phyloP scores from a whole-genome alignment of 2,113 vertebrate species.

The Oryzias melastigma region DNA sequence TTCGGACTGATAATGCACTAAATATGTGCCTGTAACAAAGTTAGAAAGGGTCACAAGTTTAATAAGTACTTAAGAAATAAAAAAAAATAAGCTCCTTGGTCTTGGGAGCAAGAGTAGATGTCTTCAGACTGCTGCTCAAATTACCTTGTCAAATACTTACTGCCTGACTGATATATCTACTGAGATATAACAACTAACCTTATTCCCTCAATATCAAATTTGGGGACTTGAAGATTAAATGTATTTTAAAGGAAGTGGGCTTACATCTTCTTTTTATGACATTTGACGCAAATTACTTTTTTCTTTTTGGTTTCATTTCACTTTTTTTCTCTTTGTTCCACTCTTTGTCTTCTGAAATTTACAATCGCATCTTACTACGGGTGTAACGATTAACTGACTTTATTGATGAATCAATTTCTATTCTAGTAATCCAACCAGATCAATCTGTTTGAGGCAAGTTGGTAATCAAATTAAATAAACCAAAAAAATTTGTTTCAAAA shows the following conservation, averaged over 20 bases:
- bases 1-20: conserved; percentile 45
- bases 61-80: conserved; percentile 57
- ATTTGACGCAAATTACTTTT: too few relatives aligned
- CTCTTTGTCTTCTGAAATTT: too few relatives aligned
- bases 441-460: too few relatives aligned
- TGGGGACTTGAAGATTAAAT: conserved; percentile 15
- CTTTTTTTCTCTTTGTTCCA: too few relatives aligned
- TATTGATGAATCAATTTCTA: too few relatives aligned
- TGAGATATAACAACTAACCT: not conserved
- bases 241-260: not conserved
- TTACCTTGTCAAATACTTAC: not conserved
- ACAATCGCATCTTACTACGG: too few relatives aligned
- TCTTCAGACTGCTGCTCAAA: conserved; percentile 30
- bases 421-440: too few relatives aligned
- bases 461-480: too few relatives aligned
- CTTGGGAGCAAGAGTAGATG: conserved; percentile 25
- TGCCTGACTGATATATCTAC: not conserved
- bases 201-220: not conserved
- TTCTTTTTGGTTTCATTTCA: too few relatives aligned
- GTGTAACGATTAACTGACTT: too few relatives aligned
- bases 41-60: conserved; percentile 42
- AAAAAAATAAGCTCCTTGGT: conserved; percentile 49
- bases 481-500: too few relatives aligned
- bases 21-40: conserved; percentile 22
- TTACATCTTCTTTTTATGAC: not conserved